Evolutionary conservation across 2,113 vertebrate species (phyloP), one percentile per base, ranked within the genome.

Genomic region (Glaucidium brasilianum): DNA sequence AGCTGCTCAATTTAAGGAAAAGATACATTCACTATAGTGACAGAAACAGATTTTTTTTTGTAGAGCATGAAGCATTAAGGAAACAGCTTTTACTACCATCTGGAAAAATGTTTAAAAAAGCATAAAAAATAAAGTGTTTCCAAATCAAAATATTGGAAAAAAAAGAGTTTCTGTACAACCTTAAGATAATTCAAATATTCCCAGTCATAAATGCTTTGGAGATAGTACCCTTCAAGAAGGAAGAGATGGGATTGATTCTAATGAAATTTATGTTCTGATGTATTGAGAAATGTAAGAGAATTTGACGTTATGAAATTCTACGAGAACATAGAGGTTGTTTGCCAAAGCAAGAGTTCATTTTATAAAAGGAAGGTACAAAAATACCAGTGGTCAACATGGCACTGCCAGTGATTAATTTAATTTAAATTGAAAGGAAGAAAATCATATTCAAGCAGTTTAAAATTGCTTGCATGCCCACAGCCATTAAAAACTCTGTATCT

Each of bases 341-440:
- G 35, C 10, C 11, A 53, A 80, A 86, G n/a, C 5, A 52, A 68
- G 15, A 19, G 4, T 29, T 76, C 6, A 3, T 34, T 13, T 69
- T 62, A 25, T 29, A 56, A 90, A 82, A 80, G 43, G 23, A 60
- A 18, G 5, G 22, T 69, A 22, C 6, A 35, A 73, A 82, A 63
- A 47, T 62, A 62, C 32, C 15, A 92, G 1, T 2, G 4, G 41
- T 58, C 22, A 45, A 50, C 7, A 23, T 66, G 27, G 6, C 7
- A 50, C 4, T 0, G 3, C 4, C 15, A 92, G 1, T 0, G 7
- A 47, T 56, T 76, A 0, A 27, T 19, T n/a, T 55, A 49, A 74
- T 71, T 90, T 58, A 58, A 81, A 43, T 8, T 25, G 7, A 43
- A 82, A 60, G 9, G 6, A 15, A 82, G 80, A 75, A 6, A 10